These are phyloP conservation scores for Antitype chi DNA, from an alignment of 2,888 invertebrate species.

Conservation along the genomic window DNA sequence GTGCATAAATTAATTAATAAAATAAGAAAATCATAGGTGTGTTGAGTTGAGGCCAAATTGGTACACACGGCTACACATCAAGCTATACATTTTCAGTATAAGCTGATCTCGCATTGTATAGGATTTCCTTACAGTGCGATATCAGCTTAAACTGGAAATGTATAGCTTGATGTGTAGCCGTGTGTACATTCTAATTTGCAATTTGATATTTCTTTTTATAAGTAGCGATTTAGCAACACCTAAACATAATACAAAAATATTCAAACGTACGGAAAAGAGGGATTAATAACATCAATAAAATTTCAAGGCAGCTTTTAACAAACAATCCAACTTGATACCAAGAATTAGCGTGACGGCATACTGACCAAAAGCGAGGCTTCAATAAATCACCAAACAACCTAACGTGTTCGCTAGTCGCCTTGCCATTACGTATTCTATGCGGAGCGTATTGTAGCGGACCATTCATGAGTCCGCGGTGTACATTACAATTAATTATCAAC, in stretches of 20 bases:
- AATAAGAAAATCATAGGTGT: constrained; percentile 9
- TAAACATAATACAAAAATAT: constrained; percentile 25
- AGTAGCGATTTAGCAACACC: constrained; percentile 13
- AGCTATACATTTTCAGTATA: no score
- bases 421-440: constrained; percentile 75
- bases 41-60: constrained; percentile 9
- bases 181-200: constrained; percentile 26
- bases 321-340: constrained; percentile 57
- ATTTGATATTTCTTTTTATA: constrained; percentile 10
- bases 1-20: constrained; percentile 27
- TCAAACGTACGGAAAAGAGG: constrained; percentile 7
- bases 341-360: constrained; percentile 66
- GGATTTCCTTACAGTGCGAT: no score
- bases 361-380: constrained; percentile 63
- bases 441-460: constrained; percentile 75
- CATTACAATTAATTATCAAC: constrained; percentile 80
- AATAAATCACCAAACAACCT: constrained; percentile 72
- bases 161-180: no score
- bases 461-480: constrained; percentile 77
- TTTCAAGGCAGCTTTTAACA: constrained; percentile 37
- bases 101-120: no score
- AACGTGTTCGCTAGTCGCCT: constrained; percentile 51
- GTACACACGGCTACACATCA: no score
- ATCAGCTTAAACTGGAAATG: no score
- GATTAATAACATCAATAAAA: constrained; percentile 51